These are phyloP conservation scores for Bettongia penicillata DNA, from an alignment of 2,113 vertebrate genomes.

Conservation along the genomic window DNA sequence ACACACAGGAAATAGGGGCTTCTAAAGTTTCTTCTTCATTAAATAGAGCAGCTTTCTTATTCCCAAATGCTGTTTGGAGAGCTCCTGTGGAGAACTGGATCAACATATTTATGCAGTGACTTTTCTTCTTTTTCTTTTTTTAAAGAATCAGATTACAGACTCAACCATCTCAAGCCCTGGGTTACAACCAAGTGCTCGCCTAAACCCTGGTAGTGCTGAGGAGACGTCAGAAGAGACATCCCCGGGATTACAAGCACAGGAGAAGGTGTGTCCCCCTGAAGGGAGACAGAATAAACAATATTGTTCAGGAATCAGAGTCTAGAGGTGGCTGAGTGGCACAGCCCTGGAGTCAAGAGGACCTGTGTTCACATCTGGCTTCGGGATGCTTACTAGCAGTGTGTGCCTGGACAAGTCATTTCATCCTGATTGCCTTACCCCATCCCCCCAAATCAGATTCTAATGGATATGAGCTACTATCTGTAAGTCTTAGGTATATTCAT, in stretches of 20 bases:
- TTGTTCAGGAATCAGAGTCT: background rate
- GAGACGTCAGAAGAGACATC: slow-evolving; percentile 80
- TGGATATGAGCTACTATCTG: background rate
- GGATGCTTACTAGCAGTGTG: background rate
- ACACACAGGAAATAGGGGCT: background rate
- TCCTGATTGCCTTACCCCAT: background rate
- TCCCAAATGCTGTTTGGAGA: slow-evolving; percentile 38
- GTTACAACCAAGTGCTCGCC: slow-evolving; percentile 80
- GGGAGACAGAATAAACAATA: slow-evolving; percentile 5
- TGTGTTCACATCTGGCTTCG: background rate
- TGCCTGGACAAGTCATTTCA: no score
- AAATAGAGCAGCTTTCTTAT: slow-evolving; percentile 16
- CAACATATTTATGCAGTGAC: background rate
- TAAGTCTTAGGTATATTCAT: background rate
- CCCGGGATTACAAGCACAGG: slow-evolving; percentile 80
- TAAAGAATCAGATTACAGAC: slow-evolving; percentile 84
- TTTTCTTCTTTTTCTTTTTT: slow-evolving; percentile 1
- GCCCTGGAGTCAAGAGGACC: background rate
- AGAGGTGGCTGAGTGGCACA: background rate
- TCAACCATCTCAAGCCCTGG: slow-evolving; percentile 81
- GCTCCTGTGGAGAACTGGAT: background rate
- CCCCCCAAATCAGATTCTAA: background rate
- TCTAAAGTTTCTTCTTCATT: background rate
- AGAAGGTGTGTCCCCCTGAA: slow-evolving; percentile 82
- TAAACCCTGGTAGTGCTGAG: slow-evolving; percentile 82